These are phyloP conservation scores for Cottus gobio DNA, from an alignment of 2,113 vertebrate species.

Conservation along the genomic window DNA sequence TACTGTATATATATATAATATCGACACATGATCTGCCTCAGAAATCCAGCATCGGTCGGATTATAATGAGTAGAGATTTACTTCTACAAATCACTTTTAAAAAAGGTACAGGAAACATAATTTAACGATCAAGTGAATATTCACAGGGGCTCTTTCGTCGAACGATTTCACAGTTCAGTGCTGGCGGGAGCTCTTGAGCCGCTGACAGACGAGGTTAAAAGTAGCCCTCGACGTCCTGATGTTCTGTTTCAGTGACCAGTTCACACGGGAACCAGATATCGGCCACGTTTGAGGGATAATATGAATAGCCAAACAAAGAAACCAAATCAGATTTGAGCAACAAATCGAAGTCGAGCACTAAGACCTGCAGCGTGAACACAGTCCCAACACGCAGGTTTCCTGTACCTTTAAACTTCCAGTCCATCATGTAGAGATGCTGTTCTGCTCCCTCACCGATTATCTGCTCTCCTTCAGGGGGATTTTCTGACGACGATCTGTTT, in stretches of 20 bases:
- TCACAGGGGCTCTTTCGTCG: too few species aligned
- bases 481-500: slow-evolving; percentile 86
- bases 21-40: not conserved
- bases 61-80: not conserved
- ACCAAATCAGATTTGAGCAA: not conserved
- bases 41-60: not conserved
- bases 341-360: too few species aligned
- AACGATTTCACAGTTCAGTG: too few species aligned
- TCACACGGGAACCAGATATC: not conserved
- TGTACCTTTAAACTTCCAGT: not conserved
- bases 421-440: not conserved
- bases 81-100: not conserved
- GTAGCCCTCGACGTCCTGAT: too few species aligned
- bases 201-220: too few species aligned
- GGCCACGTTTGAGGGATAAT: not conserved
- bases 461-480: slow-evolving; percentile 48
- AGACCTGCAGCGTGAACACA: too few species aligned
- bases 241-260: not conserved
- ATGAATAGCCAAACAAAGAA: too few species aligned
- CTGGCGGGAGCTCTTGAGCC: too few species aligned
- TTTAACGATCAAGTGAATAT: not conserved
- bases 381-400: not conserved
- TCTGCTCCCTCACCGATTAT: not conserved
- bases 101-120: not conserved
- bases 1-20: not conserved